Conservation (phyloP, 2,888 invertebrate genomes). For the Diplazon laetatorius region DNA sequence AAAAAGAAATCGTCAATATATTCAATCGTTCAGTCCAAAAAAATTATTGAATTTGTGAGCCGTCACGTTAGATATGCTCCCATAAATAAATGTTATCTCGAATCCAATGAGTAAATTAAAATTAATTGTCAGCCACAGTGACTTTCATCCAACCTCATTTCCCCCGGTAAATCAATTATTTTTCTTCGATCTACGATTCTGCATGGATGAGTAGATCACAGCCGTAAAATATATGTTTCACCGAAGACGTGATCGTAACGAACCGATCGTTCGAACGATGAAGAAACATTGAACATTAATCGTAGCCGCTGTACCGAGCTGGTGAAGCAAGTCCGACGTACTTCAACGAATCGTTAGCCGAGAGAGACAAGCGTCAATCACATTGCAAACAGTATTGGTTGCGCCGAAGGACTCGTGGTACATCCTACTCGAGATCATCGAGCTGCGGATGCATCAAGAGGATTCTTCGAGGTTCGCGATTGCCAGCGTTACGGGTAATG, state of each 20-base stretch:
- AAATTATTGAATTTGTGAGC: no score
- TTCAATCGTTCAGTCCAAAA: no score
- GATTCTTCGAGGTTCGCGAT: conserved; percentile 12
- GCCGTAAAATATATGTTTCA: background rate
- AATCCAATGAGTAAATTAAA: no score
- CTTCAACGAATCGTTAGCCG: conserved; percentile 3
- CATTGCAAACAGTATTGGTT: background rate
- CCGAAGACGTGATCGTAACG: background rate
- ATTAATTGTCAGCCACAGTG: no score
- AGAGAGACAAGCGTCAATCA: conserved; percentile 8
- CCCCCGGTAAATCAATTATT: no score
- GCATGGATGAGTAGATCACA: background rate
- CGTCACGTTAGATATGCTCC: no score
- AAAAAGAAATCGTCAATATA: no score
- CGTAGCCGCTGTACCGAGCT: conserved; percentile 4
- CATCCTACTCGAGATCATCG: background rate
- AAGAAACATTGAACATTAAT: conserved; percentile 12
- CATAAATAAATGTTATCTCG: no score
- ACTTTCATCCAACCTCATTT: no score
- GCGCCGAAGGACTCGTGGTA: conserved; percentile 5
- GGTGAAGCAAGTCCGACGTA: background rate
- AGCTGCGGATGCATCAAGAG: conserved; percentile 28
- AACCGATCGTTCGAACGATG: background rate
- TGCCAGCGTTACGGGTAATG: conserved; percentile 52
- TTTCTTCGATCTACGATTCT: background rate